These are phyloP conservation scores for Corythoichthys intestinalis DNA, from an alignment of 2,113 vertebrate genomes.

Conservation along the genomic window DNA sequence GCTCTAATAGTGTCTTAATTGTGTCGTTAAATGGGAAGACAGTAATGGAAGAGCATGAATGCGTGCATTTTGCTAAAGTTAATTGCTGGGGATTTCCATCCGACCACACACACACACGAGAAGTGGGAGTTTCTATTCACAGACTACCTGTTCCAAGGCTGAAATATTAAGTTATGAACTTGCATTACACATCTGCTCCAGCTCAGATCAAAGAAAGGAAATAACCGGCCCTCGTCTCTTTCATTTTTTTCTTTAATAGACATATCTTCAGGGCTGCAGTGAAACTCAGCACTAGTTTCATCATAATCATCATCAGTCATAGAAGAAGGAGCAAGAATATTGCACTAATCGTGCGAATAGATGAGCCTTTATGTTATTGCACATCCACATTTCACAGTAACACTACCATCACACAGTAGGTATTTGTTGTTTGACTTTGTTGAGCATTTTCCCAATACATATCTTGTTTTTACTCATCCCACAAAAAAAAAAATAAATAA, in stretches of 20 bases:
- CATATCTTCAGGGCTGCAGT: not conserved
- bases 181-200: not conserved
- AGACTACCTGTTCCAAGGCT: conserved; percentile 18
- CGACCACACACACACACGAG: not conserved
- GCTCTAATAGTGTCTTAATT: conserved; percentile 29
- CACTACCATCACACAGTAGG: too few relatives aligned
- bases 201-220: conserved; percentile 1
- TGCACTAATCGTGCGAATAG: not conserved
- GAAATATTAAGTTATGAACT: not conserved
- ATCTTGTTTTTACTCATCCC: too few relatives aligned
- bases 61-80: conserved; percentile 1
- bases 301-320: not conserved
- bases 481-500: too few relatives aligned
- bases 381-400: not conserved
- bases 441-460: too few relatives aligned
- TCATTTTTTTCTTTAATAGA: not conserved
- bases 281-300: not conserved
- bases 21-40: conserved; percentile 21
- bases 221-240: conserved; percentile 13
- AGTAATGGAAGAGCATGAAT: conserved; percentile 10
- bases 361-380: not conserved
- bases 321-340: not conserved
- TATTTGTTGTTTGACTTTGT: too few relatives aligned
- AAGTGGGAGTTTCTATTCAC: conserved; percentile 2
- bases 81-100: conserved; percentile 5